Evolutionary conservation across 2,113 vertebrate species (phyloP).

Genomic region (Notarius lentiginosus): DNA sequence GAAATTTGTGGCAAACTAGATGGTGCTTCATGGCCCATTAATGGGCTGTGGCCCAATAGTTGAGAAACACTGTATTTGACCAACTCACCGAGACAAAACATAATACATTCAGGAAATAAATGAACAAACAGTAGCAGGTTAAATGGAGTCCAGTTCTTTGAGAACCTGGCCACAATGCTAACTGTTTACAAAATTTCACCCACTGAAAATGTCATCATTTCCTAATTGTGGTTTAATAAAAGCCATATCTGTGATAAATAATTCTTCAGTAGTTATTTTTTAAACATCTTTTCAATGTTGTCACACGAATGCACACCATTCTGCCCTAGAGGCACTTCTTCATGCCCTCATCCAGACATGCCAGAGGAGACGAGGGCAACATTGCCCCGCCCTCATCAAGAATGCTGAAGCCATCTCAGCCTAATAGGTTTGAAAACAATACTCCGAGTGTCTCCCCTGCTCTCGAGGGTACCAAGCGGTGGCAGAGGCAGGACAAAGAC

Average conservation of each 20-base stretch:
- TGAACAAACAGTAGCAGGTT: not conserved
- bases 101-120: not conserved
- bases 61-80: too few species aligned
- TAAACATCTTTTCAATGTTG: not conserved
- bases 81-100: not conserved
- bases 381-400: slow-evolving; percentile 28
- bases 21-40: too few species aligned
- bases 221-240: not conserved
- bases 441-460: slow-evolving; percentile 66
- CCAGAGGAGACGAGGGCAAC: slow-evolving; percentile 30
- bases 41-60: too few species aligned
- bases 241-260: not conserved
- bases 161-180: not conserved
- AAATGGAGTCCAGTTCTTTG: not conserved
- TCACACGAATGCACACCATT: not conserved
- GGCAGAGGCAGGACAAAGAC: slow-evolving; percentile 78
- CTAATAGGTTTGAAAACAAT: slow-evolving; percentile 70
- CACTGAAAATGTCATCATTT: not conserved
- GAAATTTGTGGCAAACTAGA: too few species aligned
- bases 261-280: not conserved
- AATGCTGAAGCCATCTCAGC: slow-evolving; percentile 35
- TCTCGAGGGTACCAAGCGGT: slow-evolving; percentile 66
- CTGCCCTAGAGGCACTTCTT: not conserved
- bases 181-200: not conserved
- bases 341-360: slow-evolving; percentile 34